Base-by-base conservation (phyloP, 2,888 invertebrate genomes). In the Pycnomerus fuliginosus region DNA sequence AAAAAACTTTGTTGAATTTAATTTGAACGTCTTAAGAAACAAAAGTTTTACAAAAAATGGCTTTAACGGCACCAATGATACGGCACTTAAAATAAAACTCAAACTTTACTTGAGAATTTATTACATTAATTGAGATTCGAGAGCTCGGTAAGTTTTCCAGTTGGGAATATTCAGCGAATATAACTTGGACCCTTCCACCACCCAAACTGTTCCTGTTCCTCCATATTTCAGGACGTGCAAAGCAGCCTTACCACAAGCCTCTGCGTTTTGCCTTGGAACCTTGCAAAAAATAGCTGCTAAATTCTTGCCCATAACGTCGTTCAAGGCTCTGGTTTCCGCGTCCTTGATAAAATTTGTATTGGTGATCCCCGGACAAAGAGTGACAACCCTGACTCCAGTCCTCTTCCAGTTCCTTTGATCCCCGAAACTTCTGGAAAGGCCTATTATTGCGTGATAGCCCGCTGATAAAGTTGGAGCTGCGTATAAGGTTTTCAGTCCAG, bases 391-490 rank as follows among this genome's bases (percentile, higher is more conserved):
- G 1, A 74, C 62, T 2, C 71, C 70, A 1, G 65, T 67, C 16
- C 52, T 53, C 10, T 60, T 55, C 37, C 51, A 62, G 40, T 72
- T 68, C 15, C 50, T 58, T 1, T 60, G 52, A 41, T 66, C 60
- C 2, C 70, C 72, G 16, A 69, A 65, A 42, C 68, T 68, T 38
- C 64, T 58, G 2, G 63, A 61, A 2, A 71, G 52, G 1, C 69
- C 69, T 2, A 71, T 56, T 11, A 71, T 62, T 1, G 65, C 71
- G 20, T 68, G 64, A 48, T 75, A 73, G 7, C 71, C 70, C 1
- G 75, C 70, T 3, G 71, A 65, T 52, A 76, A 72, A 10, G 74
- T 69, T 1, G 78, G 78, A 20, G 72, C 65, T n/a, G 71, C 65
- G 1, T 74, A 68, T 36, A 71, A 61, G 1, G 74, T 67, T 33